Base-by-base conservation (phyloP, 2,888 invertebrate species). In the Lordiphosa andalusiaca region DNA sequence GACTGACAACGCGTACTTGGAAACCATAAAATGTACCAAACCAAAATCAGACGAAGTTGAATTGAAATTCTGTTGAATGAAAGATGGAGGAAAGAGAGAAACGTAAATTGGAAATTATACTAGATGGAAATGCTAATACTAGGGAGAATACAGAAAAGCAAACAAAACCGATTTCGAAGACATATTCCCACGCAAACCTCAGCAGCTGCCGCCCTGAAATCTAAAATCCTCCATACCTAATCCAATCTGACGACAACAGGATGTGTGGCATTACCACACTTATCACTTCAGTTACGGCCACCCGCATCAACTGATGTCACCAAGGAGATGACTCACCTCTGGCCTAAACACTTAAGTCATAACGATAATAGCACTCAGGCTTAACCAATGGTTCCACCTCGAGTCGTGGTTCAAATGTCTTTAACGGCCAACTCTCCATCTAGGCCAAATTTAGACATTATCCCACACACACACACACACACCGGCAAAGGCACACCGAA, bases 391-490 rank as follows among this genome's bases (percentile, higher is more conserved):
- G 81, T 48, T 39, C 59, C 61, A 37, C 65, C 61, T 55, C 52
- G 65, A 69, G 16, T 69, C 69, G 69, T 69, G 64, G 63, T 56
- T 63, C 50, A 63, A 71, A 69, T 73, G 66, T 50, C 53, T 68
- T 66, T 61, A 61, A 69, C 63, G 63, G 77, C 59, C 70, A 60
- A 62, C 54, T 42, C 49, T 67, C 55, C 60, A 71, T 65, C 77
- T 71, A 51, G 82, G 57, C 70, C 70, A 80, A 82, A 80, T 80
- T 78, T 82, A 84, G 83, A 84, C 84, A 80, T 80, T 84, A 82
- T 51, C 72, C 60, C 67, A 48, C 30, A 64, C n/a, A 50, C 53
- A 58, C 48, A 56, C 40, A 59, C 49, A 50, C 23, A 38, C 5
- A 25, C 13, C n/a, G n/a, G n/a, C n/a, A 39, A 38, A 59, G 46